These are phyloP conservation scores for Illadopsis cleaveri DNA, from an alignment of 2,113 vertebrate species.

Conservation along the genomic window DNA sequence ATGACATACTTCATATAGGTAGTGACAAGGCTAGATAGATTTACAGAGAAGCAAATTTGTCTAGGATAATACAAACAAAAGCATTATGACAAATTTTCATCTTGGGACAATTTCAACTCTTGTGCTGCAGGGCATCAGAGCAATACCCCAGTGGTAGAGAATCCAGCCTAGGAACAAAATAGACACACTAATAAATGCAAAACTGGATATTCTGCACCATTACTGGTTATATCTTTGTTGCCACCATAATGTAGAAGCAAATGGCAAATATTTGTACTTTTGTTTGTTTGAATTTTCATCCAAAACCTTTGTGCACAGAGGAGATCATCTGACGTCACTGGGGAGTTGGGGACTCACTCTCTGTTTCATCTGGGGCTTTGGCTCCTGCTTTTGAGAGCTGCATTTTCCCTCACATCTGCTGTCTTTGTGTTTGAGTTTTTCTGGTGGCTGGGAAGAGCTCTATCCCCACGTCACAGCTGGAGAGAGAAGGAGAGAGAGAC, in stretches of 20 bases:
- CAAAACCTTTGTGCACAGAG: neutral
- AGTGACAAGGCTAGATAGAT: neutral
- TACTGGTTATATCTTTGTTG: neutral
- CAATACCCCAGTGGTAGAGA: neutral
- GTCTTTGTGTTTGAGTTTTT: neutral
- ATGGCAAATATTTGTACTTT: neutral
- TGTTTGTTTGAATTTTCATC: neutral
- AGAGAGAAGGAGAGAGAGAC: neutral
- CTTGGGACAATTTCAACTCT: neutral
- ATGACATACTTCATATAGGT: neutral
- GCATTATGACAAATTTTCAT: neutral
- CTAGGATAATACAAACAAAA: neutral
- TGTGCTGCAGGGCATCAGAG: neutral
- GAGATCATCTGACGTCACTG: accelerated
- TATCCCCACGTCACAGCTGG: neutral
- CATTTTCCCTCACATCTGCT: neutral
- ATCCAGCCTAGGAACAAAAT: neutral
- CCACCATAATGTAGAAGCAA: neutral
- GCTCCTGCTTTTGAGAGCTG: neutral
- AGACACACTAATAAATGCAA: neutral
- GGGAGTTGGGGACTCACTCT: neutral
- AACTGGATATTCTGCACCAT: neutral
- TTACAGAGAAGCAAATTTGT: neutral
- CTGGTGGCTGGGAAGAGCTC: neutral
- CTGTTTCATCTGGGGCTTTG: neutral